A percentile compares a stretch with the other conserved stretches of the same genome.
phyloP scores from a whole-genome alignment of 2,113 vertebrate species.

The Chitala chitala region DNA sequence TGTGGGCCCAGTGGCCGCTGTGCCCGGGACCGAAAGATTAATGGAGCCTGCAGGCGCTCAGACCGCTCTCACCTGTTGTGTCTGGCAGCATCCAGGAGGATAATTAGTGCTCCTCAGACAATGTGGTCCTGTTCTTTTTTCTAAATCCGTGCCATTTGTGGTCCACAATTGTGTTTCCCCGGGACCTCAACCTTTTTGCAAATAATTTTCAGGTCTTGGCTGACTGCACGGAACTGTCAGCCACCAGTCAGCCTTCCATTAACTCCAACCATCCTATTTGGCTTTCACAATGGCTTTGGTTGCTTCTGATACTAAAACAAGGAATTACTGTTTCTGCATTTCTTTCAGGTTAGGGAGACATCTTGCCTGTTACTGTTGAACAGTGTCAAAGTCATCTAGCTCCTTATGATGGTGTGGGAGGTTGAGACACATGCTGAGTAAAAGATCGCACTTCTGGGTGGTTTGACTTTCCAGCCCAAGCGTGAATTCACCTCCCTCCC shows the following conservation, averaged over 20 bases:
- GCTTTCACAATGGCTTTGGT: not conserved
- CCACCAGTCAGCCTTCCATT: not conserved
- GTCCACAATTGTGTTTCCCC: not conserved
- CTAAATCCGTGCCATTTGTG: no score
- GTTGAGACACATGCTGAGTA: no score
- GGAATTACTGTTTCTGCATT: not conserved
- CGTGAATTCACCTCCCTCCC: not conserved
- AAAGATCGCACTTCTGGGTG: not conserved
- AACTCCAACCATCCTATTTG: not conserved
- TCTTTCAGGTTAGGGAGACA: not conserved
- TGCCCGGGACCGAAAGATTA: slow-evolving; percentile 23
- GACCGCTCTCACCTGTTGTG: slow-evolving; percentile 22
- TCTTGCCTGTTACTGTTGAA: not conserved
- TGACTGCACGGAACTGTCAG: not conserved
- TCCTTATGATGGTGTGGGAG: not conserved
- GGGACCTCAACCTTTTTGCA: not conserved
- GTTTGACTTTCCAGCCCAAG: not conserved
- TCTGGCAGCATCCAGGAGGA: slow-evolving; percentile 9
- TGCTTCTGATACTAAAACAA: not conserved
- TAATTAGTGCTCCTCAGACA: slow-evolving; percentile 13
- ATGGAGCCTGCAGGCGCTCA: slow-evolving; percentile 8
- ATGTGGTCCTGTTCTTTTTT: slow-evolving; percentile 13
- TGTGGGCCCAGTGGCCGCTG: not conserved
- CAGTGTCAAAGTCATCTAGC: not conserved
- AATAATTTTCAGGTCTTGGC: not conserved